These are phyloP conservation scores for Campoplex nolae DNA, from an alignment of 2,888 invertebrate genomes.

Conservation along the genomic window DNA sequence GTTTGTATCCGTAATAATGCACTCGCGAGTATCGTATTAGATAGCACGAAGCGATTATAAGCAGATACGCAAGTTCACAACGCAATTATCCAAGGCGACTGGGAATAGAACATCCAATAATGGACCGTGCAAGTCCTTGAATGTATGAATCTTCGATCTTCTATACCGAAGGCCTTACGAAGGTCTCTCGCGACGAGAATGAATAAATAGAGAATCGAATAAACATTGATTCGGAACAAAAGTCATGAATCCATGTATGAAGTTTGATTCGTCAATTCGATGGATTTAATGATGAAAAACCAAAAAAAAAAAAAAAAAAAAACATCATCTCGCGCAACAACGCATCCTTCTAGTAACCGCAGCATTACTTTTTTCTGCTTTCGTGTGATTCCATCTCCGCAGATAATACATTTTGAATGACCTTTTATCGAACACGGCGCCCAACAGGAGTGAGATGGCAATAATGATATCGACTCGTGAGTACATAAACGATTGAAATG, in stretches of 20 bases:
- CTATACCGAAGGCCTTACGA: slow-evolving; percentile 12
- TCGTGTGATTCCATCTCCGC: not conserved
- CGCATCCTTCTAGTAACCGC: too few species aligned
- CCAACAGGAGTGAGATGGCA: not conserved
- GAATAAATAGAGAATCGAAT: not conserved
- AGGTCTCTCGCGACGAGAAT: not conserved
- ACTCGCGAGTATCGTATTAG: not conserved
- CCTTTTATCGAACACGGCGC: not conserved
- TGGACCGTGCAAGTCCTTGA: slow-evolving; percentile 28
- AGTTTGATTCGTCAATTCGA: not conserved
- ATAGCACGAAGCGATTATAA: not conserved
- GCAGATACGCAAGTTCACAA: slow-evolving; percentile 11
- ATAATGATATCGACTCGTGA: slow-evolving; percentile 1
- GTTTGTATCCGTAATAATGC: slow-evolving; percentile 5
- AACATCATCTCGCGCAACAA: too few species aligned
- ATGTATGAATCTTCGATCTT: slow-evolving; percentile 33
- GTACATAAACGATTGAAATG: not conserved
- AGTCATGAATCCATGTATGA: not conserved
- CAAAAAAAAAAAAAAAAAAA: too few species aligned
- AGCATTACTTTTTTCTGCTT: not conserved
- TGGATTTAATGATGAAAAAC: not conserved
- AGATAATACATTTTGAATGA: not conserved
- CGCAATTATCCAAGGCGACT: slow-evolving; percentile 38
- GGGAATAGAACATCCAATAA: slow-evolving; percentile 17
- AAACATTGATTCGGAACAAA: not conserved